These are phyloP conservation scores for Leucozona laternaria DNA, from an alignment of 2,888 invertebrate genomes.

Conservation along the genomic window DNA sequence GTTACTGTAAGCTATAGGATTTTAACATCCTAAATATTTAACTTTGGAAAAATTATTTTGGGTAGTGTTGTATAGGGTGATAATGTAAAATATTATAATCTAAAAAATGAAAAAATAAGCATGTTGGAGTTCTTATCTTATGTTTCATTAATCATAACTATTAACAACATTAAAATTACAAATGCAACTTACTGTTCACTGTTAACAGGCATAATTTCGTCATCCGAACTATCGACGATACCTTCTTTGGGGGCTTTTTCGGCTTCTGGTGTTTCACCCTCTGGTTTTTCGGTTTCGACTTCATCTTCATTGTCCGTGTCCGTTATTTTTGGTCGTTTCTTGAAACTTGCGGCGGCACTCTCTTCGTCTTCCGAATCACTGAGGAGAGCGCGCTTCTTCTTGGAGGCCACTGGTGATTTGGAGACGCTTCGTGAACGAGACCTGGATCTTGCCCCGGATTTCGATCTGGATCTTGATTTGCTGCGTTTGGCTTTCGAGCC, in stretches of 20 bases:
- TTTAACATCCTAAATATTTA: no score
- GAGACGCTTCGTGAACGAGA: slow-evolving; percentile 66
- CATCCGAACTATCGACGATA: slow-evolving; percentile 85
- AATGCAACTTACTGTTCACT: slow-evolving; percentile 79
- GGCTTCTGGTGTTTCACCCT: slow-evolving; percentile 73
- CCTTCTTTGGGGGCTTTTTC: slow-evolving; percentile 78
- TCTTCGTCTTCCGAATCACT: slow-evolving; percentile 79
- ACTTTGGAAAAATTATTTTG: no score
- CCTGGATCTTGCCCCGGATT: slow-evolving; percentile 48
- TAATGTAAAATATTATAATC: no score
- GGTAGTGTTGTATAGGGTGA: no score
- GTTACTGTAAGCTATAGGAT: no score
- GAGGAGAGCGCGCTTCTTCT: slow-evolving; percentile 77
- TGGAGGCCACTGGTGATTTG: slow-evolving; percentile 39
- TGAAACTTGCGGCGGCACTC: slow-evolving; percentile 76
- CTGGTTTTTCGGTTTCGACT: slow-evolving; percentile 77
- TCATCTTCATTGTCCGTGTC: slow-evolving; percentile 85
- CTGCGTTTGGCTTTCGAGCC: slow-evolving; percentile 77
- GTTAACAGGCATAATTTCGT: slow-evolving; percentile 84
- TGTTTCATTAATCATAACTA: not conserved
- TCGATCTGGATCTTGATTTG: slow-evolving; percentile 74
- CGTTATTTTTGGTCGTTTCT: slow-evolving; percentile 85
- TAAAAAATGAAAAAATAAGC: no score
- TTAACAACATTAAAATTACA: not conserved
- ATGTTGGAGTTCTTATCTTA: no score